These are phyloP conservation scores for Xenentodon cancila DNA, from an alignment of 2,797 vertebrate genomes.

Conservation along the genomic window DNA sequence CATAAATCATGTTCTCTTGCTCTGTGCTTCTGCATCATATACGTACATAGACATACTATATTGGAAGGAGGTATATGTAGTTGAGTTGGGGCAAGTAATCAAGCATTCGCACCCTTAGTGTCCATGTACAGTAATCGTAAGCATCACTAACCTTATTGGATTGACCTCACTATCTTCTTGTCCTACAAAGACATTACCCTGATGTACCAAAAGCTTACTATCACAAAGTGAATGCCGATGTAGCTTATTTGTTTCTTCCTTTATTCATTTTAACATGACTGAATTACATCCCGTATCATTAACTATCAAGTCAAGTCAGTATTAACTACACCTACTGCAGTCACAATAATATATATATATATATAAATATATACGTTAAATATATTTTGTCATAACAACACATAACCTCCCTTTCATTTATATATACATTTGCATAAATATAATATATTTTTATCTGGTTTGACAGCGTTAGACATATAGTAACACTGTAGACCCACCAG, in stretches of 20 bases:
- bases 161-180: constrained; percentile 26
- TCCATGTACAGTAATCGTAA: constrained; percentile 1
- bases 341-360: no score
- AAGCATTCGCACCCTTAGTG: background rate
- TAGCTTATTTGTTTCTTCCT: constrained; percentile 2
- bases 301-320: no score
- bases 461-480: no score
- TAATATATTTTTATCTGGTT: no score
- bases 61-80: background rate
- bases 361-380: no score
- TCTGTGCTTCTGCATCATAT: no score
- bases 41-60: background rate
- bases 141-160: constrained; percentile 33
- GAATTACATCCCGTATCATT: background rate
- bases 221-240: constrained; percentile 9
- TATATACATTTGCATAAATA: no score
- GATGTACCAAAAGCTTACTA: constrained; percentile 33
- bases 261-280: background rate
- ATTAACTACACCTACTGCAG: no score
- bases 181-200: constrained; percentile 4
- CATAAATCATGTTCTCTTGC: no score
- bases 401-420: no score
- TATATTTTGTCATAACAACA: no score
- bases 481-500: no score
- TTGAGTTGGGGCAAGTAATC: background rate